Evolutionary conservation across 2,797 vertebrate species (phyloP).

Genomic region (Loriculus beryllinus): DNA sequence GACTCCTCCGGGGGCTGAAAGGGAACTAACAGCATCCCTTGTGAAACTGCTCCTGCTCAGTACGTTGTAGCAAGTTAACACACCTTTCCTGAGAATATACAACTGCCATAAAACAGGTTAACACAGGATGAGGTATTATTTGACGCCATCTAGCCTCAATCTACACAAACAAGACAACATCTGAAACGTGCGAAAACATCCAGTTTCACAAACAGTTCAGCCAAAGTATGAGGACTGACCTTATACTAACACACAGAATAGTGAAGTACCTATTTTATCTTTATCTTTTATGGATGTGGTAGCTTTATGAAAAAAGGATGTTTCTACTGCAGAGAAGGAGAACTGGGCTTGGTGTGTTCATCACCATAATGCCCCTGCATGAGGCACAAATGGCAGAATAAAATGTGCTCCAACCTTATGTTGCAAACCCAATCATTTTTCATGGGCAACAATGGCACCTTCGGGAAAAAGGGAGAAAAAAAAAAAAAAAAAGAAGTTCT

Average conservation of each 20-base stretch:
- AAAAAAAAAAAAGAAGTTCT: slow-evolving; percentile 29
- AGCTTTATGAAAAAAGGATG: background rate
- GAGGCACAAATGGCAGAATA: slow-evolving; percentile 22
- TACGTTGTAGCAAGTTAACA: slow-evolving; percentile 12
- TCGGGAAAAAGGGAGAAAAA: background rate
- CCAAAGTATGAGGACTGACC: background rate
- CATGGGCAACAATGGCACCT: slow-evolving; percentile 45
- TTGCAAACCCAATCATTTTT: slow-evolving; percentile 21
- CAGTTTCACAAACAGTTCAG: background rate
- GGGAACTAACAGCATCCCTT: slow-evolving; percentile 6
- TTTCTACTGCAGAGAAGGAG: background rate
- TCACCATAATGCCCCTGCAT: background rate
- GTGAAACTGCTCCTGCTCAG: background rate
- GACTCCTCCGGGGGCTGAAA: slow-evolving; percentile 22
- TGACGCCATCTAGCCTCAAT: background rate
- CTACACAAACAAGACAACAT: background rate
- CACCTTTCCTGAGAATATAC: background rate
- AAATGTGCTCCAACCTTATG: slow-evolving; percentile 29
- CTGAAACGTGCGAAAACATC: background rate
- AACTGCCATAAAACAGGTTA: slow-evolving; percentile 9
- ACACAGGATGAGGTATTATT: background rate
- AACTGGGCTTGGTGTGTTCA: background rate
- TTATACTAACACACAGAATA: background rate
- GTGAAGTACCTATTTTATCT: background rate
- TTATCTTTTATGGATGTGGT: background rate